These are phyloP conservation scores for Drosophila obscura DNA, from an alignment of 1,140 invertebrate species.

Conservation along the genomic window DNA sequence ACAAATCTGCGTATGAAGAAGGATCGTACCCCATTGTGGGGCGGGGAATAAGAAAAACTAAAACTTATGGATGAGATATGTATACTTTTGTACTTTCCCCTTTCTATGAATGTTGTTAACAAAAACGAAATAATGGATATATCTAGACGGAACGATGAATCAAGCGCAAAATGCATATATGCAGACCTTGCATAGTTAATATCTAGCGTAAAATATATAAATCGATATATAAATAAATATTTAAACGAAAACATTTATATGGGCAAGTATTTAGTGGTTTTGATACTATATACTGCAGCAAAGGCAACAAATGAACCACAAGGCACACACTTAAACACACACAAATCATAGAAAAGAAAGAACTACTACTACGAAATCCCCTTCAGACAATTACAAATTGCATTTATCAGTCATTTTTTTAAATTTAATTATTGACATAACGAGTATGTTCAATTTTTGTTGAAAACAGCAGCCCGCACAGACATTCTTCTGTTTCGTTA, in stretches of 20 bases:
- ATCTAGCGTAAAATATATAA: constrained; percentile 74
- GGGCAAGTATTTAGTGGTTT: constrained; percentile 73
- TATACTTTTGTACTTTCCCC: constrained; percentile 83
- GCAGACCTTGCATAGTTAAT: constrained; percentile 68
- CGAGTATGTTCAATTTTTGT: constrained; percentile 24
- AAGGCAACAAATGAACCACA: constrained; percentile 32
- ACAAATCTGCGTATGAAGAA: neutral
- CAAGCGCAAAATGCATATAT: constrained; percentile 64
- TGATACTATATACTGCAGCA: constrained; percentile 45
- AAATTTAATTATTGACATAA: constrained; percentile 6
- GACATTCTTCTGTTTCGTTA: constrained; percentile 35
- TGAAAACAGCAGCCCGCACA: constrained; percentile 26
- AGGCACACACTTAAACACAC: constrained; percentile 51
- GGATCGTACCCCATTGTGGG: constrained; percentile 8
- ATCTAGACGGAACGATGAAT: constrained; percentile 40
- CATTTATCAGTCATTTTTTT: constrained; percentile 45
- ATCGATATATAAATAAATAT: constrained; percentile 68
- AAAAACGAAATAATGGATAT: constrained; percentile 37
- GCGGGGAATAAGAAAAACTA: constrained; percentile 39
- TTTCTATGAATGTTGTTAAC: constrained; percentile 55
- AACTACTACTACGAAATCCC: constrained; percentile 35
- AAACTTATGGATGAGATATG: constrained; percentile 65
- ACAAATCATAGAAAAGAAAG: constrained; percentile 14
- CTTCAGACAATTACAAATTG: constrained; percentile 48
- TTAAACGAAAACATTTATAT: constrained; percentile 75